Conservation (phyloP, 2,113 vertebrate genomes). For the Girardinichthys multiradiatus region DNA sequence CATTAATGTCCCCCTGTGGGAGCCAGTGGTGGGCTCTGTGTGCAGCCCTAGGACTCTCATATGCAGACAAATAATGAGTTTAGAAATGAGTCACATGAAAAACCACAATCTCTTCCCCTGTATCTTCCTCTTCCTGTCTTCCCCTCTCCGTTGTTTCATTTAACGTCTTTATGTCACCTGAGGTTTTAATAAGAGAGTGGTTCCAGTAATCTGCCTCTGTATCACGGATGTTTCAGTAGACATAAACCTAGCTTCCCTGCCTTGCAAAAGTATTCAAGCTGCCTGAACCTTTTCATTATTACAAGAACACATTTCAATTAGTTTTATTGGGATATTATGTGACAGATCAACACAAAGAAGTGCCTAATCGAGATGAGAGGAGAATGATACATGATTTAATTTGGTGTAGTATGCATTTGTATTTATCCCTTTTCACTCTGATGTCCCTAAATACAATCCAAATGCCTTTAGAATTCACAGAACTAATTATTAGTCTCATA, state of each 20-base stretch:
- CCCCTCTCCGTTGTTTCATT: constrained; percentile 8
- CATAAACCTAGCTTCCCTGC: not conserved
- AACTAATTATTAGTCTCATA: too few relatives aligned
- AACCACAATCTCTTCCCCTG: constrained; percentile 1
- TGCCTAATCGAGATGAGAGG: not conserved
- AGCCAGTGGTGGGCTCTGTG: constrained; percentile 29
- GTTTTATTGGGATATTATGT: not conserved
- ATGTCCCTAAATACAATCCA: not conserved
- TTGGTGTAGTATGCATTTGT: not conserved
- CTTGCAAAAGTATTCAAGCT: not conserved
- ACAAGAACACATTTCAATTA: not conserved
- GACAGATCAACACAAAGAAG: not conserved
- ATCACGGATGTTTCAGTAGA: too few relatives aligned
- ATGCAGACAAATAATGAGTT: constrained; percentile 30
- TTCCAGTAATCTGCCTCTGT: not conserved
- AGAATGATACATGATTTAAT: not conserved
- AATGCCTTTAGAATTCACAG: too few relatives aligned
- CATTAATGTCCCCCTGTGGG: constrained; percentile 58
- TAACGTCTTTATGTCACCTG: constrained; percentile 5
- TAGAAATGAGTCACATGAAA: constrained; percentile 41
- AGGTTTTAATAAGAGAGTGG: constrained; percentile 4
- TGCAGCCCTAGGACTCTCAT: constrained; percentile 39
- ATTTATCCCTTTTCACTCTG: not conserved
- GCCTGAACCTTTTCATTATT: not conserved
- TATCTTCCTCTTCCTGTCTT: not conserved